phyloP scores from a whole-genome alignment of 2,113 vertebrate species.

The Sander lucioperca region DNA sequence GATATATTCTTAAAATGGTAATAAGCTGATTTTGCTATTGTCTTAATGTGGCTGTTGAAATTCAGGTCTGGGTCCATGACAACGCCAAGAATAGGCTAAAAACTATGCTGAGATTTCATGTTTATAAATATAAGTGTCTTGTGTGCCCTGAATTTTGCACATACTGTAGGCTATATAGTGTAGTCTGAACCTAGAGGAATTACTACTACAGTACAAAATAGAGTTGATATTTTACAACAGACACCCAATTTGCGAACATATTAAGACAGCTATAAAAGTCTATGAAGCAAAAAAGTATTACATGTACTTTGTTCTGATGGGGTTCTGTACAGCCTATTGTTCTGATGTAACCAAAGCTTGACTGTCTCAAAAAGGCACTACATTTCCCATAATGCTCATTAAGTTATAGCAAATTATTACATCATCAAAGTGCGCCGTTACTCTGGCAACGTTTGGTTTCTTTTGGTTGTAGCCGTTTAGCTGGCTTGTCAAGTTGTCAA shows the following conservation, averaged over 20 bases:
- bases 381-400: conserved; percentile 42
- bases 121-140: neutral
- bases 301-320: neutral
- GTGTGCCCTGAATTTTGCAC: neutral
- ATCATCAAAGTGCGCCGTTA: conserved; percentile 77
- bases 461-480: accelerated
- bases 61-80: too few species aligned
- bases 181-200: neutral
- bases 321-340: too few species aligned
- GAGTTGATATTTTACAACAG: too few species aligned
- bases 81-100: too few species aligned
- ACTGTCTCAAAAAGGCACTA: neutral
- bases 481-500: neutral
- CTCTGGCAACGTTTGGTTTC: conserved; percentile 72
- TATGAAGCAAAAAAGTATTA: neutral
- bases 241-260: too few species aligned
- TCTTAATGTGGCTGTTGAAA: too few species aligned
- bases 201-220: too few species aligned
- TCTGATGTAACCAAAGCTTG: neutral
- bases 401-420: accelerated
- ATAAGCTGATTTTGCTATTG: too few species aligned
- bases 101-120: neutral
- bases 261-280: neutral
- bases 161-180: neutral
- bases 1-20: too few species aligned